These are phyloP conservation scores for Drosophila parthenogenetica DNA, from an alignment of 2,888 invertebrate species.

Conservation along the genomic window DNA sequence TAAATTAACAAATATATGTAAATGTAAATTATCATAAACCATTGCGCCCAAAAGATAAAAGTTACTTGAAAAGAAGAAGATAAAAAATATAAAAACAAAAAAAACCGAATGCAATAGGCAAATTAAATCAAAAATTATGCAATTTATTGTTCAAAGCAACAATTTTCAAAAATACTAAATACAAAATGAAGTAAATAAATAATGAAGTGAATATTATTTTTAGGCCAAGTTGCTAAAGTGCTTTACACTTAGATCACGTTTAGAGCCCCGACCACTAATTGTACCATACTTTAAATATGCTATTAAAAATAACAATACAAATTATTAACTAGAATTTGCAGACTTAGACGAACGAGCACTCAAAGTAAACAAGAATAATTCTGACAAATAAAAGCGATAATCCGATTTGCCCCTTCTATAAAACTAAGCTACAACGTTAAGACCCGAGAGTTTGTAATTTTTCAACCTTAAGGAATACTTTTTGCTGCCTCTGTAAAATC, in stretches of 20 bases:
- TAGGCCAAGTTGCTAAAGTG: slow-evolving; percentile 62
- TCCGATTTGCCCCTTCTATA: slow-evolving; percentile 47
- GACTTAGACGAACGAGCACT: slow-evolving; percentile 45
- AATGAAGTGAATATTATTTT: slow-evolving; percentile 49
- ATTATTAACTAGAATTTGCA: slow-evolving; percentile 37
- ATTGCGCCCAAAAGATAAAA: slow-evolving; percentile 74
- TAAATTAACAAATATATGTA: slow-evolving; percentile 28
- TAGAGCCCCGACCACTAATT: slow-evolving; percentile 63
- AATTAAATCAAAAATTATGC: slow-evolving; percentile 70
- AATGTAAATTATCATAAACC: slow-evolving; percentile 61
- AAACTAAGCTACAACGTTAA: no score
- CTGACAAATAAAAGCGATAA: slow-evolving; percentile 19
- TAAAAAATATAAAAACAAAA: slow-evolving; percentile 17
- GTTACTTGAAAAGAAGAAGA: slow-evolving; percentile 35
- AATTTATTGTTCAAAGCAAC: slow-evolving; percentile 75
- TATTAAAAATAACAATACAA: slow-evolving; percentile 31
- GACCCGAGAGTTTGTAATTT: no score
- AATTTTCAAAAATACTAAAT: slow-evolving; percentile 29
- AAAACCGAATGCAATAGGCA: slow-evolving; percentile 34
- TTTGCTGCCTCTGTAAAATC: no score
- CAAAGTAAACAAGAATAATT: slow-evolving; percentile 17
- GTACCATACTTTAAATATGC: slow-evolving; percentile 68
- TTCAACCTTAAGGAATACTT: no score
- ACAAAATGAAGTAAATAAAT: slow-evolving; percentile 28
- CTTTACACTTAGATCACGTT: slow-evolving; percentile 69